Evolutionary conservation across 1,140 invertebrate genomes (phyloP).

Genomic region (Eriosoma lanigerum): DNA sequence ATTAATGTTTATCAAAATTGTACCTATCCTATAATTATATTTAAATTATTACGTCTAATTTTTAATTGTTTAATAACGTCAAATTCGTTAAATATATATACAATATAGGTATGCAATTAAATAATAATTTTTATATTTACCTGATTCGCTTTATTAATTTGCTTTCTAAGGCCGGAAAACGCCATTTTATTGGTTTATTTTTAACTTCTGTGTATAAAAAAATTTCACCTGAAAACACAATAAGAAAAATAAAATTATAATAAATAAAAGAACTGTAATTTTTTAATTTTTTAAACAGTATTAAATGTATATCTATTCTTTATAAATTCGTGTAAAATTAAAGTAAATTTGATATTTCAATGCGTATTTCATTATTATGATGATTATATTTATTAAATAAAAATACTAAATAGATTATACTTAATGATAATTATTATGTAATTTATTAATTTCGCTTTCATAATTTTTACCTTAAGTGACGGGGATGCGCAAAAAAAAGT

Average conservation of each 20-base stretch:
- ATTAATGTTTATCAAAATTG: background rate
- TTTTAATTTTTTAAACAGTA: no score
- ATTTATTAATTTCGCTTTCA: no score
- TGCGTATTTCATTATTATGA: no score
- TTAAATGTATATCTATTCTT: no score
- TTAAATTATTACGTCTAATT: no score
- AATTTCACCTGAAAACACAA: background rate
- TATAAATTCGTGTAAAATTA: no score
- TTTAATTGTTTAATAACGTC: background rate
- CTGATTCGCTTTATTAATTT: slow-evolving; percentile 99
- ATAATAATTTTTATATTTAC: slow-evolving; percentile 62
- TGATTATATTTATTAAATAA: no score
- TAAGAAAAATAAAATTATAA: background rate
- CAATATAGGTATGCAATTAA: no score
- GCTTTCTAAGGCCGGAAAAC: slow-evolving; percentile 95
- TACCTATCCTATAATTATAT: background rate
- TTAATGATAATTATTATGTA: no score
- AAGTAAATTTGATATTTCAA: no score
- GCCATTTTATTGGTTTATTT: slow-evolving; percentile 70
- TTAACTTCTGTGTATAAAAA: background rate
- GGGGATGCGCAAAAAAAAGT: background rate
- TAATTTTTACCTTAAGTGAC: background rate
- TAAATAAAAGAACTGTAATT: no score
- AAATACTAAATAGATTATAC: no score
- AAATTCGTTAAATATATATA: background rate